Evolutionary conservation across 2,888 invertebrate species (phyloP).

Genomic region (Serrognathus titanus): DNA sequence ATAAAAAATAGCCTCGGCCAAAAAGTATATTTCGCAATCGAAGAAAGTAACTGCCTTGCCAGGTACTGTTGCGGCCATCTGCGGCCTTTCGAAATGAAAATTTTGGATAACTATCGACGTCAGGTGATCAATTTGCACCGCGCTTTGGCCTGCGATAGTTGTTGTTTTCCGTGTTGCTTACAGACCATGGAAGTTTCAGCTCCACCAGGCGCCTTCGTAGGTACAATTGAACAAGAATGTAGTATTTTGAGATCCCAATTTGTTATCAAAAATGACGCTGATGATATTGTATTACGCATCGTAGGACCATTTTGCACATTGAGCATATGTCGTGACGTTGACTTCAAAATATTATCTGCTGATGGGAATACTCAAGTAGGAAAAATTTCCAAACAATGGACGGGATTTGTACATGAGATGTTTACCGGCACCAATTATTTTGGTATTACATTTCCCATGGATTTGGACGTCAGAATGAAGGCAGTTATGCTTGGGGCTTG

Average conservation of each 20-base stretch:
- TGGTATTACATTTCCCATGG: slow-evolving; percentile 87
- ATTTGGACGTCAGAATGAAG: slow-evolving; percentile 82
- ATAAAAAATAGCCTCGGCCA: slow-evolving; percentile 76
- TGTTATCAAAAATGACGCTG: slow-evolving; percentile 68
- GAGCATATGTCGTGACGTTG: slow-evolving; percentile 77
- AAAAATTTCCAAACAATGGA: slow-evolving; percentile 87
- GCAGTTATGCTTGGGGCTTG: slow-evolving; percentile 77
- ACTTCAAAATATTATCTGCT: slow-evolving; percentile 75
- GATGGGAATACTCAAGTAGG: slow-evolving; percentile 79
- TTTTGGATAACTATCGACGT: slow-evolving; percentile 75
- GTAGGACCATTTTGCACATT: slow-evolving; percentile 79
- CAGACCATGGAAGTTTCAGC: slow-evolving; percentile 75
- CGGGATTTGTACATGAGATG: slow-evolving; percentile 73
- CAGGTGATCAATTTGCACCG: slow-evolving; percentile 85
- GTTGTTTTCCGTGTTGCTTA: slow-evolving; percentile 84
- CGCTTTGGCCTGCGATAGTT: slow-evolving; percentile 76
- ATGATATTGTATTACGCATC: slow-evolving; percentile 71
- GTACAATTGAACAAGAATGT: slow-evolving; percentile 74
- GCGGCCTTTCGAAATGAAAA: slow-evolving; percentile 83
- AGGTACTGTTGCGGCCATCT: slow-evolving; percentile 79
- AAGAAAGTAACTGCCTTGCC: slow-evolving; percentile 82
- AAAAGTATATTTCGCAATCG: slow-evolving; percentile 75
- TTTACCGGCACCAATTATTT: slow-evolving; percentile 88
- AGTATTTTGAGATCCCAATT: slow-evolving; percentile 71
- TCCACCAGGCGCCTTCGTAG: slow-evolving; percentile 68